These are phyloP conservation scores for Perccottus glenii DNA, from an alignment of 2,113 vertebrate species.

Conservation along the genomic window DNA sequence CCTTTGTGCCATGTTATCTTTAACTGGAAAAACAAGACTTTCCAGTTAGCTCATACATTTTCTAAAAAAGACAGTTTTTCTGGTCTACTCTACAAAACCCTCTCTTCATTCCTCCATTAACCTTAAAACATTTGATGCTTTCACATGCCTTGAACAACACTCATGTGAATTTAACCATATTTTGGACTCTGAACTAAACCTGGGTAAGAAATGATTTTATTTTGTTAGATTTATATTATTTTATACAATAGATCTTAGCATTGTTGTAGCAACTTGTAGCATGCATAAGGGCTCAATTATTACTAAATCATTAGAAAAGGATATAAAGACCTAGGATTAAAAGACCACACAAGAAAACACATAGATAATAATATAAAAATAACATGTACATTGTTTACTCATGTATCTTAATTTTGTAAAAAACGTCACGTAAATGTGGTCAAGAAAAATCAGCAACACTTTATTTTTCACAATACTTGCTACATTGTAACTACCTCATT, in stretches of 20 bases:
- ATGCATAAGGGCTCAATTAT: no score
- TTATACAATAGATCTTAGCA: neutral
- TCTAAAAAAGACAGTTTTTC: constrained; percentile 2
- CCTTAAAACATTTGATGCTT: neutral
- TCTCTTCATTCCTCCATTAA: neutral
- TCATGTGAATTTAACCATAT: neutral
- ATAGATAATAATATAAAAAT: no score
- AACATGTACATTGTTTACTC: no score
- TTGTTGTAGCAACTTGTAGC: no score
- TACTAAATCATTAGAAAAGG: no score
- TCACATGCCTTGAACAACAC: neutral
- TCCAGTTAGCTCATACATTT: neutral
- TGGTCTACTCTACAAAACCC: constrained; percentile 4
- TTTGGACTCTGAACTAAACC: neutral
- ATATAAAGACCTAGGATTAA: no score
- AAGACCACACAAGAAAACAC: no score
- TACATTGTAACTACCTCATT: no score
- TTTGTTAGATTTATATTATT: neutral
- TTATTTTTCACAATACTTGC: no score
- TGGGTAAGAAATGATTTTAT: neutral
- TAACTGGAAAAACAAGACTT: neutral
- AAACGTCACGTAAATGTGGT: no score
- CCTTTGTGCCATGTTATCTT: neutral
- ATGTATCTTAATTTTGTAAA: no score
- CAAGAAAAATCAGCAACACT: no score